Base-by-base conservation (phyloP, 1,140 invertebrate genomes). In the Euwallacea similis region DNA sequence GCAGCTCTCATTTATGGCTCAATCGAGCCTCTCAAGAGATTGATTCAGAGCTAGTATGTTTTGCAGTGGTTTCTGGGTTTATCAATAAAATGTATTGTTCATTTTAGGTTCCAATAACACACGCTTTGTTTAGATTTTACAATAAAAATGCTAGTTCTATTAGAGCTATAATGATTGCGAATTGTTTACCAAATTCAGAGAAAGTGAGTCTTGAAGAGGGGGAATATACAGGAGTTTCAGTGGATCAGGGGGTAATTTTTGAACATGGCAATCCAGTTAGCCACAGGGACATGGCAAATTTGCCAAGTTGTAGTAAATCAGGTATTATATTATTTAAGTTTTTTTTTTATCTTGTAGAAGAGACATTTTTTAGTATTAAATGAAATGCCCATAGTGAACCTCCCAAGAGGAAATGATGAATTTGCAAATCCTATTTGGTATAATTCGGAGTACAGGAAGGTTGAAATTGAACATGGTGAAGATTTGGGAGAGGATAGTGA, bases 21-120 rank as follows among this genome's bases (percentile, higher is more conserved):
- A 95, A 93, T 82, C 94, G 93, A 81, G 93, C 91, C 50, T 91
- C 88, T 73, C 91, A 93, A 79, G 90, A 93, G 81, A 86, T 88
- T 6, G 88, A 90, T 69, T 93, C 91, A 6, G 93, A 94, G 80
- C 88, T 92, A 78, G 89, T 91, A 50, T 44, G 9, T 11, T 2
- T 10, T 8, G 41, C 58, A 1, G 21, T 33, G 21, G 21, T 33
- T 33, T 33, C 21, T 33, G 21, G 13, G 2, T 44, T 46, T 56
- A 66, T 58, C 41, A 33, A 61, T 11, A 41, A 61, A 56, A 13
- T 56, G 11, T 9, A 61, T 61, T 43, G 62, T 64, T 6, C 13
- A 0, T 69, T 62, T 46, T n/a, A 70, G 69, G 42, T 62, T 16
- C 91, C 93, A 0, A 90, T 95, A 16, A 90, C 93, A 80, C 91